A percentile compares a stretch with the other conserved stretches of the same genome.
phyloP scores from a whole-genome alignment of 2,888 invertebrate species.

The Bibio marci region DNA sequence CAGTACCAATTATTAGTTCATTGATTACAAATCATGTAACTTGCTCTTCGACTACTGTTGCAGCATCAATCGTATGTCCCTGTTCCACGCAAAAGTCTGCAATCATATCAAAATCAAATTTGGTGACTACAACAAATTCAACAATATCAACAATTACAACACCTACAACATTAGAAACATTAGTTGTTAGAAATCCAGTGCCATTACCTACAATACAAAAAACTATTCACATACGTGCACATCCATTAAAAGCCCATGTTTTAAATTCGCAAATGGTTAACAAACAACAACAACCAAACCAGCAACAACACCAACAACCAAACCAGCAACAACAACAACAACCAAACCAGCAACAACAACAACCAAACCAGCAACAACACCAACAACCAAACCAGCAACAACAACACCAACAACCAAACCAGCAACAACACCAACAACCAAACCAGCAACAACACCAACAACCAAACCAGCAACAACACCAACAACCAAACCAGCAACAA shows the following conservation, averaged over 20 bases:
- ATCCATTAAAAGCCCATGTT: constrained; percentile 44
- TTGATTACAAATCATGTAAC: too few relatives aligned
- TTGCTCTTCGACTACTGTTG: too few relatives aligned
- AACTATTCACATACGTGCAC: constrained; percentile 16
- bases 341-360: too few relatives aligned
- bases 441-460: constrained; percentile 1
- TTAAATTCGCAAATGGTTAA: constrained; percentile 31
- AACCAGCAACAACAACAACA: constrained; percentile 10
- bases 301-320: not conserved
- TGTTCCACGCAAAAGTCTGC: too few relatives aligned
- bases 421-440: not conserved
- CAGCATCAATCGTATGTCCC: too few relatives aligned
- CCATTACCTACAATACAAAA: constrained; percentile 22
- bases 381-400: too few relatives aligned
- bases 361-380: constrained; percentile 8
- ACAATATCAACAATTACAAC: not conserved
- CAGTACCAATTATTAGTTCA: too few relatives aligned
- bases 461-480: constrained; percentile 1
- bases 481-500: constrained; percentile 6
- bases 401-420: not conserved
- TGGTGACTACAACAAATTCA: too few relatives aligned
- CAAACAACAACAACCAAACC: not conserved
- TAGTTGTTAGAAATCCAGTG: constrained; percentile 13
- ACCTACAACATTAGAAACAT: constrained; percentile 8
- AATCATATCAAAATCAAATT: too few relatives aligned